Evolutionary conservation across 53 echinoderm and acorn worm genomes (phyloP).

Genomic region (Astropecten irregularis): DNA sequence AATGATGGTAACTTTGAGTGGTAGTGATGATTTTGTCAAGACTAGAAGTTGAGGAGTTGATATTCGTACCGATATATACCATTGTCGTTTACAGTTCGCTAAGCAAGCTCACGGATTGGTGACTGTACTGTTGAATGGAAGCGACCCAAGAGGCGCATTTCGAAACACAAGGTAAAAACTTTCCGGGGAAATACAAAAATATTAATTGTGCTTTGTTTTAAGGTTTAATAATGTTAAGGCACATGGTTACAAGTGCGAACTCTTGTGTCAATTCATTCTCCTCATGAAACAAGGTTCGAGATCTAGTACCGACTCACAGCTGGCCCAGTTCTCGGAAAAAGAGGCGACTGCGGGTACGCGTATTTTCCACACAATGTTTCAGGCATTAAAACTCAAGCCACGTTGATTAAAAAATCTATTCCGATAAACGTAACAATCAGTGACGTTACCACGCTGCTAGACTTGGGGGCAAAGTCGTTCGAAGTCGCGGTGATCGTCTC

Average conservation of each 20-base stretch:
- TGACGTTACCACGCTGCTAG: too few species aligned
- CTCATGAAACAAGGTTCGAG: neutral
- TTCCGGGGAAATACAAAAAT: neutral
- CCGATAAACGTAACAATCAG: too few species aligned
- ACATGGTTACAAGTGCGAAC: neutral
- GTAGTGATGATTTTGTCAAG: too few species aligned
- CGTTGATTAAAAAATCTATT: too few species aligned
- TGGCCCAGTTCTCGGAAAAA: neutral
- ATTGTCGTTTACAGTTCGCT: conserved; percentile 21
- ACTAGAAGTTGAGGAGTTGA: too few species aligned
- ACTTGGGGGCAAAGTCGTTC: too few species aligned
- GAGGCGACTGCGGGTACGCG: too few species aligned
- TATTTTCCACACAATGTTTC: too few species aligned
- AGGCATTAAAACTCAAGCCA: too few species aligned
- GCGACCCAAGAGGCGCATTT: conserved; percentile 24
- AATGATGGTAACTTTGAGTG: too few species aligned
- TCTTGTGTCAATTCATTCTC: neutral
- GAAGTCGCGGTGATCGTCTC: too few species aligned
- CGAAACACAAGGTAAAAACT: conserved; percentile 36
- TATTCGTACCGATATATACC: neutral
- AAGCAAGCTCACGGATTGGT: conserved; percentile 38
- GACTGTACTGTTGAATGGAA: conserved; percentile 30
- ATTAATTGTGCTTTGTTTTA: neutral
- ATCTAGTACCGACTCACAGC: neutral
- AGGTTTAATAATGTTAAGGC: neutral